Evolutionary conservation across 2,888 invertebrate genomes (phyloP).

Genomic region (Athalia circularis): DNA sequence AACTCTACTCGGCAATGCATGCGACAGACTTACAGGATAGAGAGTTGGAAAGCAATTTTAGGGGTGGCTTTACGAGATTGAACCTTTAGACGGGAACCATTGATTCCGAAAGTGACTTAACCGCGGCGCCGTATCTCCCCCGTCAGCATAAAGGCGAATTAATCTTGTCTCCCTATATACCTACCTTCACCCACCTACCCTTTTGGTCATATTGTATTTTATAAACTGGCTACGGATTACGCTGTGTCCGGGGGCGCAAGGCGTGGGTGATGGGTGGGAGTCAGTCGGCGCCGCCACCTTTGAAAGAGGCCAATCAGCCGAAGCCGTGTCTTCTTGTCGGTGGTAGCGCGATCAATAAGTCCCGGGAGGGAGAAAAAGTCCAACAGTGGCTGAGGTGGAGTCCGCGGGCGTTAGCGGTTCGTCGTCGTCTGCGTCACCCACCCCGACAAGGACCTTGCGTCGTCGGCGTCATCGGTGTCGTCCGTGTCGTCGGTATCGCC

Average conservation of each 20-base stretch:
- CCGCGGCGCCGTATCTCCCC: constrained; percentile 6
- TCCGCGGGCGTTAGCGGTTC: constrained; percentile 67
- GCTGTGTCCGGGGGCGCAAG: constrained; percentile 36
- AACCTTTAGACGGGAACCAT: constrained; percentile 22
- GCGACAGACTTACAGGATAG: neutral
- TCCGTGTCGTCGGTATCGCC: constrained; percentile 3
- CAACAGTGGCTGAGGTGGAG: constrained; percentile 61
- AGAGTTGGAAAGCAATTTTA: neutral
- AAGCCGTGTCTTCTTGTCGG: constrained; percentile 70
- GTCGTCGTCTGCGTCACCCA: constrained; percentile 50
- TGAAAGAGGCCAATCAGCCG: constrained; percentile 68
- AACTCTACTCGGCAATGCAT: neutral
- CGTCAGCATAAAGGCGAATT: constrained; percentile 24
- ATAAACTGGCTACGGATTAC: constrained; percentile 42
- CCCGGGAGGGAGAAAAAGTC: constrained; percentile 61
- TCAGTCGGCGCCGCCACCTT: constrained; percentile 48
- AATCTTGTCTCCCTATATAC: constrained; percentile 1
- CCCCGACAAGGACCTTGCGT: constrained; percentile 50
- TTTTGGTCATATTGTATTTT: constrained; percentile 37
- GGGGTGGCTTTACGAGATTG: constrained; percentile 3
- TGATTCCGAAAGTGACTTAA: constrained; percentile 15
- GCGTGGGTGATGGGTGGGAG: constrained; percentile 42
- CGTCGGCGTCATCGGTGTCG: constrained; percentile 51
- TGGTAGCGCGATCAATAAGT: constrained; percentile 69
- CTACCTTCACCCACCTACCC: neutral